Percentiles rank a stretch among this genome's conserved stretches.
Conservation (phyloP, 2,888 invertebrate genomes). For the Arge pagana region DNA sequence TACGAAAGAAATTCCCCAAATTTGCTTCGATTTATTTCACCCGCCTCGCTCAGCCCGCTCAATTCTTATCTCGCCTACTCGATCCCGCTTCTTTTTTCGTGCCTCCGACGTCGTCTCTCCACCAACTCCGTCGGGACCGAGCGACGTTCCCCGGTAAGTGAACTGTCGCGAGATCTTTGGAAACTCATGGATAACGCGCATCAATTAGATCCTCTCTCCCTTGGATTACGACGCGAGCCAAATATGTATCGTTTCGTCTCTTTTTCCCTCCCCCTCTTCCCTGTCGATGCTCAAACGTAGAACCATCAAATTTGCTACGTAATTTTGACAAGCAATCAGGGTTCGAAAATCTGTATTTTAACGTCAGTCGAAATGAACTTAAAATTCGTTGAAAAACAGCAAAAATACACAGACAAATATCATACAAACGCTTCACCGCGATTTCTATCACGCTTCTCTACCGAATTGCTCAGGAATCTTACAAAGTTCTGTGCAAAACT, state of each 20-base stretch:
- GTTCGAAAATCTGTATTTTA: too few species aligned
- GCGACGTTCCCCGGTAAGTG: conserved; percentile 19
- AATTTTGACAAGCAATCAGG: too few species aligned
- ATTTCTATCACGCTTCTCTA: too few species aligned
- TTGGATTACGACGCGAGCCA: too few species aligned
- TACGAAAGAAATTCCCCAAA: not conserved
- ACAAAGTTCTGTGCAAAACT: too few species aligned
- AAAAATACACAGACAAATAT: too few species aligned
- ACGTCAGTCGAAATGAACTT: too few species aligned
- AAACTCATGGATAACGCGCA: conserved; percentile 39
- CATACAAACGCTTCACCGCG: too few species aligned
- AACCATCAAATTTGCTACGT: not conserved
- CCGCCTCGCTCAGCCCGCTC: not conserved
- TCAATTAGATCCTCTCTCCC: conserved; percentile 42
- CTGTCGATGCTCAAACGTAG: not conserved
- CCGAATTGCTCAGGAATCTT: too few species aligned
- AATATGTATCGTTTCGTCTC: too few species aligned
- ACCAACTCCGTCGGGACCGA: not conserved
- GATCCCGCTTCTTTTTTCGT: not conserved
- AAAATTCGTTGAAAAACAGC: too few species aligned
- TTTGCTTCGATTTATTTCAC: not conserved
- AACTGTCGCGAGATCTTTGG: conserved; percentile 31
- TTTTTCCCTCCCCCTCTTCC: too few species aligned
- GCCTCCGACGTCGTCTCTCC: not conserved
- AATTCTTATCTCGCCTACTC: conserved; percentile 20